Percentiles rank a stretch among this genome's conserved stretches.
phyloP scores from a whole-genome alignment of 2,797 vertebrate genomes.

The Ctenopoma multispine region DNA sequence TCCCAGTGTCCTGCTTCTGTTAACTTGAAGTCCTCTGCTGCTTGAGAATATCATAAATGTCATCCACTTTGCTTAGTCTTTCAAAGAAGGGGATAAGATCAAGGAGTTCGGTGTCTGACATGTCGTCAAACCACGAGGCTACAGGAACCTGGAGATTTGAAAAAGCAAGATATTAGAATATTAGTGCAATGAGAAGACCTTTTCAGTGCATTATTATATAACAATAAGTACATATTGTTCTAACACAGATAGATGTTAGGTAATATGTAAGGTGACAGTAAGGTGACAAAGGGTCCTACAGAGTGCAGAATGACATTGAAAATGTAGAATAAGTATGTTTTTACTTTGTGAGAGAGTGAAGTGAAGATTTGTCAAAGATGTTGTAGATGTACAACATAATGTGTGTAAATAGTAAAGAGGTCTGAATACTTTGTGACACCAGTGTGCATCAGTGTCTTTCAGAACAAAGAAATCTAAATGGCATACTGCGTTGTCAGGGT shows the following conservation, averaged over 20 bases:
- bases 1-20: conserved; percentile 51
- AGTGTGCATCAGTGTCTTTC: background rate
- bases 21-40: conserved; percentile 93
- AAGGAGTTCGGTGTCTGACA: conserved; percentile 95
- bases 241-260: background rate
- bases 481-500: conserved; percentile 95
- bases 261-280: too few relatives aligned
- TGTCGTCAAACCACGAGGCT: conserved; percentile 97
- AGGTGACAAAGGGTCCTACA: too few relatives aligned
- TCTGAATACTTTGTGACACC: background rate
- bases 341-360: too few relatives aligned
- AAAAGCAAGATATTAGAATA: background rate
- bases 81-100: conserved; percentile 98
- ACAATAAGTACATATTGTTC: background rate
- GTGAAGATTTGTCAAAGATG: background rate
- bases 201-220: too few relatives aligned
- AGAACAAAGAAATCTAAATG: conserved; percentile 1
- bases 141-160: conserved; percentile 89
- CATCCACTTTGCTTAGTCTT: conserved; percentile 93
- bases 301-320: too few relatives aligned
- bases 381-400: background rate
- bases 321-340: too few relatives aligned
- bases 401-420: background rate
- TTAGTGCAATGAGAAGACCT: background rate
- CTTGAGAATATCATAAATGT: conserved; percentile 93